Base-by-base conservation (phyloP, 2,113 vertebrate species). In the Thamnaconus septentrionalis region DNA sequence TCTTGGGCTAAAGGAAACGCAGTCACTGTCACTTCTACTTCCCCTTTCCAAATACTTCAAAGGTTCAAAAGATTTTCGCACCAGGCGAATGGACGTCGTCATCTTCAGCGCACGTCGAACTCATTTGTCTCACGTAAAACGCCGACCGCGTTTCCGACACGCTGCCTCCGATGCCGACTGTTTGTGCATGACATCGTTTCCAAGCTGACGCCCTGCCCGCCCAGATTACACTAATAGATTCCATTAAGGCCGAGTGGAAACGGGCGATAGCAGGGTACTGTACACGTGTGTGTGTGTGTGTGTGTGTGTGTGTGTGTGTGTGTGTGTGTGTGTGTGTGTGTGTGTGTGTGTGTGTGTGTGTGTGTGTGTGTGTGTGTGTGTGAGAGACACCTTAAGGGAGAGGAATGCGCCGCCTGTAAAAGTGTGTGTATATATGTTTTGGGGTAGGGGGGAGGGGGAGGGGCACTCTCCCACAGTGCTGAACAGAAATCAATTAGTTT, bases 401-500 rank as follows among this genome's bases (percentile, higher is more conserved):
- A 70, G 84, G 88, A 87, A 87, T 87, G 79, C 53, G 43, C 57
- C 73, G 73, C 75, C 51, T 86, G 75, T 79, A 70, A 70, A 68
- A 56, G 73, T 78, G 71, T 82, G 70, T 71, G 56, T 77, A 68
- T 51, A 44, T 59, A 5, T 41, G 6, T 54, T 60, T 54, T 63
- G 58, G 70, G 45, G 45, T 5, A 8, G 45, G 45, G 45, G 45
- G 2, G 1, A n/a, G 39, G 42, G 46, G 48, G 64, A 53, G 80
- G 75, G 71, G 76, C 71, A 86, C 86, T 88, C 89, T 90, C 90
- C 89, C 89, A 89, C 89, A 85, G 88, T 86, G 90, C 89, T 84
- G 87, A 89, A 88, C 87, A 90, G 89, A 92, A 92, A 92, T 92
- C 88, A 91, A 91, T 92, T 91, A 91, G 87, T 83, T 64, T 56